Evolutionary conservation across 2,113 vertebrate genomes (phyloP).

Genomic region (Chionomys nivalis): DNA sequence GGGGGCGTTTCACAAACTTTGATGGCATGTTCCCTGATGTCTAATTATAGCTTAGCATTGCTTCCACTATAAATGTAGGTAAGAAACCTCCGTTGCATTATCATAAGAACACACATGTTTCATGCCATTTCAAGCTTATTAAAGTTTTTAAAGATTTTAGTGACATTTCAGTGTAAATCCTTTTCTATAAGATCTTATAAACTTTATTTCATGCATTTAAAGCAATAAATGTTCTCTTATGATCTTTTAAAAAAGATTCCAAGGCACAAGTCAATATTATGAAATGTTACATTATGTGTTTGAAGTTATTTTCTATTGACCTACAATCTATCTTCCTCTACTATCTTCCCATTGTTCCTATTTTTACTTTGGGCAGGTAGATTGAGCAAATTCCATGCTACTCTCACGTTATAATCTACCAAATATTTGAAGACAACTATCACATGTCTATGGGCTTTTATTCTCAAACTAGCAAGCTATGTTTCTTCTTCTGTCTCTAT

Average conservation of each 20-base stretch:
- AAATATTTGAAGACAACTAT: constrained; percentile 37
- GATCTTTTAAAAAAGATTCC: background rate
- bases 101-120: background rate
- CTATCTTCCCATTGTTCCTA: background rate
- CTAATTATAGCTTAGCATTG: constrained; percentile 23
- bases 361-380: background rate
- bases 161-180: constrained; percentile 23
- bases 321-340: constrained; percentile 45
- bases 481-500: constrained; percentile 41
- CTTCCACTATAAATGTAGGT: background rate
- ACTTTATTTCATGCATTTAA: constrained; percentile 41
- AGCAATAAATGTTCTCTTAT: background rate
- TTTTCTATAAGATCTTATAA: background rate
- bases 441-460: background rate
- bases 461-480: background rate
- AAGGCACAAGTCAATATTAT: constrained; percentile 35
- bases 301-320: constrained; percentile 11
- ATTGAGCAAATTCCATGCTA: background rate
- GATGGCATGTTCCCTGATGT: constrained; percentile 5
- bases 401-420: background rate
- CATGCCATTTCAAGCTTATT: background rate
- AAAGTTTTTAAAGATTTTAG: background rate
- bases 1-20: constrained; percentile 10
- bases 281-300: background rate
- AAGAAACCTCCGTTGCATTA: constrained; percentile 7